These are phyloP conservation scores for Asobara japonica DNA, from an alignment of 1,140 invertebrate genomes.

Conservation along the genomic window DNA sequence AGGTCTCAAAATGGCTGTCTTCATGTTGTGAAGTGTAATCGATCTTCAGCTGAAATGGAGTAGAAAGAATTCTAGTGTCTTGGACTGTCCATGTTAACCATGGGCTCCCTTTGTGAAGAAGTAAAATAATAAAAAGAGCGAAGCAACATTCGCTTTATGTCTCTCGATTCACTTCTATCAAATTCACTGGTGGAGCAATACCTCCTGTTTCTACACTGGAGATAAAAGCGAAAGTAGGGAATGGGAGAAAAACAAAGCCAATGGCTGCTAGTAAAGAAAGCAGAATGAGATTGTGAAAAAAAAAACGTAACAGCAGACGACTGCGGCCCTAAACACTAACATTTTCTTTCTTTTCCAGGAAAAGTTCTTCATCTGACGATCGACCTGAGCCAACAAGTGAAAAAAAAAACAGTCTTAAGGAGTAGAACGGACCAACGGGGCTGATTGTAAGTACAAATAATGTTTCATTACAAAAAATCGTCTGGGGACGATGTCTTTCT, in stretches of 20 bases:
- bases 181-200: background rate
- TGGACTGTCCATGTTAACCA: background rate
- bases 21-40: background rate
- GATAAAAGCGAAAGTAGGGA: background rate
- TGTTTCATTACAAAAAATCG: background rate
- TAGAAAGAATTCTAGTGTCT: background rate
- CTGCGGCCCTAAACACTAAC: slow-evolving; percentile 2
- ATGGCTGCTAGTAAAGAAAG: background rate
- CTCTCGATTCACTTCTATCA: slow-evolving; percentile 6
- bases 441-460: slow-evolving; percentile 11
- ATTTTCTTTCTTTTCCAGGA: background rate
- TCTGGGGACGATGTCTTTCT: no score
- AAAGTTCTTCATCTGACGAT: background rate
- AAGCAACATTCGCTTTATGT: background rate
- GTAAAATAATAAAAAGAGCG: background rate
- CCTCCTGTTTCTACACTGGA: background rate
- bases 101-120: background rate
- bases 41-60: background rate
- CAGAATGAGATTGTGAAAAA: background rate
- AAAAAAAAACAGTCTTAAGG: background rate
- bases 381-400: background rate
- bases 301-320: background rate
- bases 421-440: background rate
- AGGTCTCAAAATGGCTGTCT: background rate
- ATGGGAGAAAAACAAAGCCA: background rate